Percentiles rank a stretch among this genome's conserved stretches.
Conservation (phyloP, 2,888 invertebrate genomes). For the Xylocampa areola region DNA sequence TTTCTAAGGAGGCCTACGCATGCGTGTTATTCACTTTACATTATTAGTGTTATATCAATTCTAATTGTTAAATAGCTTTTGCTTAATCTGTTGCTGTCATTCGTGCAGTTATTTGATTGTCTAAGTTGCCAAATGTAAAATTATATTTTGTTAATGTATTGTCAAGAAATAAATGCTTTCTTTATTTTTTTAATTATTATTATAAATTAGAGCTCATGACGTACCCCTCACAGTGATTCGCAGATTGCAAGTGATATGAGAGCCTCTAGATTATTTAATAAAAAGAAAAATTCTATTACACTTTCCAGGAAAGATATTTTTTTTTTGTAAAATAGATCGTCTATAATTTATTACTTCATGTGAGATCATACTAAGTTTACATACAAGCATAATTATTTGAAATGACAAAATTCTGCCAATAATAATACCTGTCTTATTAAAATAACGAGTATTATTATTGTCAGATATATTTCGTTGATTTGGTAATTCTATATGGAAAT, state of each 20-base stretch:
- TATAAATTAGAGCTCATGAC: constrained; percentile 37
- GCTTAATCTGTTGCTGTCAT: too few species aligned
- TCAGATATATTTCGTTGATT: constrained; percentile 25
- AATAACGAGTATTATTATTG: constrained; percentile 44
- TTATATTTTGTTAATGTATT: too few species aligned
- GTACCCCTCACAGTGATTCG: constrained; percentile 47
- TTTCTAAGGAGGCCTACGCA: too few species aligned
- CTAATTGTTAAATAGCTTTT: too few species aligned
- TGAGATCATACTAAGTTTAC: constrained; percentile 58
- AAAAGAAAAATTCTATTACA: constrained; percentile 42
- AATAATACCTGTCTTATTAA: constrained; percentile 39
- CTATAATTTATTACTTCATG: constrained; percentile 33
- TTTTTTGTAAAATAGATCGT: constrained; percentile 45
- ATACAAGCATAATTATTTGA: constrained; percentile 34
- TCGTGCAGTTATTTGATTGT: too few species aligned
- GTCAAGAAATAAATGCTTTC: too few species aligned
- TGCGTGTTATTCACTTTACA: too few species aligned
- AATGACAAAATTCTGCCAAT: constrained; percentile 35
- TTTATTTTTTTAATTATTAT: too few species aligned
- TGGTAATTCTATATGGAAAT: constrained; percentile 28
- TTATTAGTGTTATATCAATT: too few species aligned
- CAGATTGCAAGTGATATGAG: constrained; percentile 62
- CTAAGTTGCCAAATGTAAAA: too few species aligned
- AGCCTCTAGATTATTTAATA: constrained; percentile 52
- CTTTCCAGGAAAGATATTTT: constrained; percentile 41